Evolutionary conservation across 2,888 invertebrate species (phyloP).

Genomic region (Polymixis lichenea): DNA sequence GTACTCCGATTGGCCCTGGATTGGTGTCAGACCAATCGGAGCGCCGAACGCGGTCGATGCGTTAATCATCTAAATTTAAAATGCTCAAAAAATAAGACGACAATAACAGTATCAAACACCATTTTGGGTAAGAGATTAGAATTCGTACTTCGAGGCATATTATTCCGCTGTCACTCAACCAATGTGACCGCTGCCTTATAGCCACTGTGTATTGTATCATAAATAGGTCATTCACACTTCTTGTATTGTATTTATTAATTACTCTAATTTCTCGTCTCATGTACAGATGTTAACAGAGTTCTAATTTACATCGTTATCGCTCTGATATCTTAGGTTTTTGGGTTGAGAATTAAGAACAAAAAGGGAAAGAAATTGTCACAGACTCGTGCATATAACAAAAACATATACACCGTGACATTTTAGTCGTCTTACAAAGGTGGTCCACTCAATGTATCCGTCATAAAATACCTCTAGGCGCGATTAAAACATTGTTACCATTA

Average conservation of each 20-base stretch:
- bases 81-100: not conserved
- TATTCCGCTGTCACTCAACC: slow-evolving; percentile 2
- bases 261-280: not conserved
- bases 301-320: not conserved
- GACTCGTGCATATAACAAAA: not conserved
- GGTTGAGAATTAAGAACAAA: not conserved
- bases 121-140: too few species aligned
- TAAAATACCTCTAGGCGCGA: too few species aligned
- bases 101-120: not conserved
- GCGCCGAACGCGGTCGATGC: too few species aligned
- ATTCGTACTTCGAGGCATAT: not conserved
- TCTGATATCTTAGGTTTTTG: not conserved
- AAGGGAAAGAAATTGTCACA: not conserved
- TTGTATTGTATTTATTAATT: slow-evolving; percentile 41
- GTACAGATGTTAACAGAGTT: slow-evolving; percentile 16
- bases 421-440: too few species aligned
- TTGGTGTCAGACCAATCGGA: too few species aligned
- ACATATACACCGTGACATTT: too few species aligned
- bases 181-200: slow-evolving; percentile 1
- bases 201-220: slow-evolving; percentile 25
- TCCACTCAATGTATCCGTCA: too few species aligned
- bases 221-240: slow-evolving; percentile 55
- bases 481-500: too few species aligned
- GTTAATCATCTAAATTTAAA: too few species aligned
- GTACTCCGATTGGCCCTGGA: too few species aligned